Evolutionary conservation across 2,888 invertebrate genomes (phyloP).

Genomic region (Copidosoma aretas): DNA sequence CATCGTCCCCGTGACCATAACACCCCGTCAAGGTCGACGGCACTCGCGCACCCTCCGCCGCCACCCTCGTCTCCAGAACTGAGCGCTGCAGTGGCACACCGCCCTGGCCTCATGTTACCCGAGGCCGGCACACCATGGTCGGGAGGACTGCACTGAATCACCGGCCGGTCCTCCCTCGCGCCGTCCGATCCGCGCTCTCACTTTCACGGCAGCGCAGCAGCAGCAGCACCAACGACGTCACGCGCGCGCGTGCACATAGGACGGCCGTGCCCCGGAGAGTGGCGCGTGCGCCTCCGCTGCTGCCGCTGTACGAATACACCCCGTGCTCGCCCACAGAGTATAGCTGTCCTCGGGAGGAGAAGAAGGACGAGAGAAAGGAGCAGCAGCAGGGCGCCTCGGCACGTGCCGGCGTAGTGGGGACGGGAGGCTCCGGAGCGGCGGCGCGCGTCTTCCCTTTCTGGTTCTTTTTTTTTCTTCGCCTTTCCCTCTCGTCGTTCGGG

Average conservation of each 20-base stretch:
- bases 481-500: no score
- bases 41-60: no score
- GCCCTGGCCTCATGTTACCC: background rate
- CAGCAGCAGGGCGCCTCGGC: conserved; percentile 4
- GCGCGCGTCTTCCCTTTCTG: no score
- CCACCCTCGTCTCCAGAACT: no score
- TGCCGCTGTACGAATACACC: background rate
- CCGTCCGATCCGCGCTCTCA: background rate
- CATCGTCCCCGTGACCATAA: no score
- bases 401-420: conserved; percentile 6
- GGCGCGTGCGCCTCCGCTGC: conserved; percentile 27
- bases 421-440: background rate
- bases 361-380: background rate
- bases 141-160: no score
- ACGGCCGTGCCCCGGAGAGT: background rate
- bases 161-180: background rate
- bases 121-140: no score
- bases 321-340: no score
- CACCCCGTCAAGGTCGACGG: no score
- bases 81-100: no score
- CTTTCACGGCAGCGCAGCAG: background rate
- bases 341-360: background rate
- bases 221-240: background rate
- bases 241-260: background rate
- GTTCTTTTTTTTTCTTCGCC: background rate